A percentile compares a stretch with the other conserved stretches of the same genome.
phyloP scores from a whole-genome alignment of 1,140 invertebrate genomes.

The Zaprionus nigranus region DNA sequence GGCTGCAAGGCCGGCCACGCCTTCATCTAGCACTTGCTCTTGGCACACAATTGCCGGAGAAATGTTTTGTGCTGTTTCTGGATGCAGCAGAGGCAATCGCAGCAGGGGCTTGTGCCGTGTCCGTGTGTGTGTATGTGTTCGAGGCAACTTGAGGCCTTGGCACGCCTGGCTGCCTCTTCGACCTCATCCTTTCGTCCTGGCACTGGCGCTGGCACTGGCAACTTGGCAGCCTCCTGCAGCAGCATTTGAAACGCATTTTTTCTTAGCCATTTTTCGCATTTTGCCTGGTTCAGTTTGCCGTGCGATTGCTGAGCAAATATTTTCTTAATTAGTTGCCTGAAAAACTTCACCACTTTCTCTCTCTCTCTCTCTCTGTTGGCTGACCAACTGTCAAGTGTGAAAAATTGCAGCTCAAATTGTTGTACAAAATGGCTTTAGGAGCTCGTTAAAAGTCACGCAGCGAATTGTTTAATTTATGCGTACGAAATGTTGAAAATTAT shows the following conservation, averaged over 20 bases:
- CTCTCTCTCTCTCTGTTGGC: constrained; percentile 4
- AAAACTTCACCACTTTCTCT: constrained; percentile 30
- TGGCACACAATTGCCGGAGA: constrained; percentile 51
- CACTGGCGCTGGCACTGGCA: background rate
- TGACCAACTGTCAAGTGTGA: constrained; percentile 78
- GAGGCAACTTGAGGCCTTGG: constrained; percentile 35
- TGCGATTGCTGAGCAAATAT: constrained; percentile 72
- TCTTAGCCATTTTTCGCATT: constrained; percentile 16
- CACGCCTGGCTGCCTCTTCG: constrained; percentile 53
- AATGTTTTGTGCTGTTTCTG: constrained; percentile 47
- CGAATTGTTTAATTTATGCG: constrained; percentile 76
- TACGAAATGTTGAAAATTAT: constrained; percentile 74
- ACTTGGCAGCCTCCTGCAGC: constrained; percentile 38
- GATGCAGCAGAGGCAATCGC: constrained; percentile 50
- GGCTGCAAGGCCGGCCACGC: constrained; percentile 28
- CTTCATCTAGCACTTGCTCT: constrained; percentile 45
- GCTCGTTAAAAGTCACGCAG: constrained; percentile 81
- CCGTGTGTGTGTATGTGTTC: background rate
- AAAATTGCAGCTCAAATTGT: constrained; percentile 80
- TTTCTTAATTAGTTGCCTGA: constrained; percentile 75
- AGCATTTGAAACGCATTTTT: constrained; percentile 41
- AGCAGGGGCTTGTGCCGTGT: constrained; percentile 43
- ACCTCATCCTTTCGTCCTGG: constrained; percentile 27
- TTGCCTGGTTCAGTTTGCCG: constrained; percentile 29
- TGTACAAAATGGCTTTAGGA: constrained; percentile 78